A percentile compares a stretch with the other conserved stretches of the same genome.
These are phyloP conservation scores for Poecile montanus DNA, from an alignment of 2,797 vertebrate genomes.

Conservation along the genomic window DNA sequence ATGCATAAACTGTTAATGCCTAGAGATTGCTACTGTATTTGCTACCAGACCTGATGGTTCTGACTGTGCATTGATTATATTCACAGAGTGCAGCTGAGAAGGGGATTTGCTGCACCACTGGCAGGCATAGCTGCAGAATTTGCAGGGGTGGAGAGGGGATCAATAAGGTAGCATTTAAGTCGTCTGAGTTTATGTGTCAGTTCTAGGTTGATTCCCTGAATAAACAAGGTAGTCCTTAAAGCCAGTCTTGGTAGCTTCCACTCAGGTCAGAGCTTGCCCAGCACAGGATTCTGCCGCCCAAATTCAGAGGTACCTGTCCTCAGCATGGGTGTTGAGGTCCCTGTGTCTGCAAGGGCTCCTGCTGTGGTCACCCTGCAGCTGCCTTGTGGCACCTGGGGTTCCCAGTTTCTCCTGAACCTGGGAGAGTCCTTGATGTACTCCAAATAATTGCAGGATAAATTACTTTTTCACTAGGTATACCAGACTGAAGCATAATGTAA, in stretches of 20 bases:
- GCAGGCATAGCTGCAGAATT: background rate
- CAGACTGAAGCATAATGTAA: background rate
- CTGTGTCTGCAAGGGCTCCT: background rate
- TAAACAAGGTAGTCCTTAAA: background rate
- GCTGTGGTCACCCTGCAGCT: background rate
- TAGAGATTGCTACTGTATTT: background rate
- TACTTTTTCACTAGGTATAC: background rate
- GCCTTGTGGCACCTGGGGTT: fast-evolving
- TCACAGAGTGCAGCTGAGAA: background rate
- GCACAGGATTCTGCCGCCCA: background rate
- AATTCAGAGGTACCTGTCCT: background rate
- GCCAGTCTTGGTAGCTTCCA: background rate
- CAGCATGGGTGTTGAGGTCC: fast-evolving
- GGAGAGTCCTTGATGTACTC: background rate
- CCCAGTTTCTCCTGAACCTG: background rate
- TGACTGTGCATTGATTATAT: background rate
- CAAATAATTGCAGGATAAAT: background rate
- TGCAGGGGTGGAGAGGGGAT: background rate
- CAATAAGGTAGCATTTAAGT: background rate
- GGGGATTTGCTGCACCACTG: background rate
- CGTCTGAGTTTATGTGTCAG: background rate
- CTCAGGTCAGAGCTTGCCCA: background rate
- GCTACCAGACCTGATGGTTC: background rate
- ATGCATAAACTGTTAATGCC: background rate
- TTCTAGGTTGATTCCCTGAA: background rate